Base-by-base conservation (phyloP, 2,888 invertebrate genomes). In the Sinohyriopsis cumingii region DNA sequence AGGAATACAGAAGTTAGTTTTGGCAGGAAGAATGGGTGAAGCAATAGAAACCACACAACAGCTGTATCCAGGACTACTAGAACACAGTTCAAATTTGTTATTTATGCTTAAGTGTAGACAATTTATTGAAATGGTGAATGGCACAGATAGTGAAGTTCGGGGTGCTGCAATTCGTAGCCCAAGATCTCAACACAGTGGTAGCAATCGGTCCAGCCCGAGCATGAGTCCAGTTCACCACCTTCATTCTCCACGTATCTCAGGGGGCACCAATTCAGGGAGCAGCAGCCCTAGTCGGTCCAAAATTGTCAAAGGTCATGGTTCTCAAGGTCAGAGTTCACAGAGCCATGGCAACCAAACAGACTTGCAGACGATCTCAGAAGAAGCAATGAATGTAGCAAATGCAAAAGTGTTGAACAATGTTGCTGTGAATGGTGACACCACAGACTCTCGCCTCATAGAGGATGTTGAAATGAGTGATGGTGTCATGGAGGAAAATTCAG, bases 101-200 rank as follows among this genome's bases (percentile, higher is more conserved):
- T 98, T 99, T 91, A 94, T 96, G 92, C 93, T 99, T 87, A 98
- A 98, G 91, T 98, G 98, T 89, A 94, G 99, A 76, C 98, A 99
- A 92, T 99, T 99, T 92, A 95, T 99, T 57, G 99, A 99, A 92
- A 98, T 98, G 97, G 96, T 99, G 64, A 90, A 89, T 68, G 90
- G 89, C 19, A 88, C 88, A 25, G 89, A 89, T 83, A 87, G 85
- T 77, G 87, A 88, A 75, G 87, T 88, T 94, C 62, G 95, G 93
- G 91, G 93, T 93, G 91, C 91, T 89, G 82, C 87, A 69, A 72
- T 86, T 61, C 83, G 87, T 65, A 89, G 88, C 72, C 88, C 88
- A 56, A 85, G 84, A 75, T 88, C 88, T 63, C 86, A 83, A 68
- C 83, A 84, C 67, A 81, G 84, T 54, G 89, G 87, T 81, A 86